A percentile compares a stretch with the other conserved stretches of the same genome.
phyloP scores from a whole-genome alignment of 2,888 invertebrate species.

The Cosmia pyralina region DNA sequence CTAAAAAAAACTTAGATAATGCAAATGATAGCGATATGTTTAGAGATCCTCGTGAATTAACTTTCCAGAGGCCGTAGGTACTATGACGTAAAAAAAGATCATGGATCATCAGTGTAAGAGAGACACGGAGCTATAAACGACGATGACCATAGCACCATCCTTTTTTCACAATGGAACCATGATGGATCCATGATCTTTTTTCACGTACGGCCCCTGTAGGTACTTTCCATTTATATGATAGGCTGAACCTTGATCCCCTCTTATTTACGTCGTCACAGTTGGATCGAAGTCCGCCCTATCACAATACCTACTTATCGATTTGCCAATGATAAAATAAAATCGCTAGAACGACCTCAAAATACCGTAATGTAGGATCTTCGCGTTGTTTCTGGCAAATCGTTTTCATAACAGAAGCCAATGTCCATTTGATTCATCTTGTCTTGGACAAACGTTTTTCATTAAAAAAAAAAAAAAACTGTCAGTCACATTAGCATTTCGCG shows the following conservation, averaged over 20 bases:
- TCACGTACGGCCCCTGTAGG: too few relatives aligned
- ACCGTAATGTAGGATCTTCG: not conserved
- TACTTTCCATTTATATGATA: not conserved
- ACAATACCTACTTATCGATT: conserved; percentile 34
- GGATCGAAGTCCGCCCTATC: conserved; percentile 28
- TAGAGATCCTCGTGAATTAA: conserved; percentile 2
- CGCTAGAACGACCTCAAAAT: conserved; percentile 15
- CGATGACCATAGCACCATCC: too few relatives aligned
- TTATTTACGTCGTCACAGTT: conserved; percentile 2
- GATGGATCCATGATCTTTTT: too few relatives aligned
- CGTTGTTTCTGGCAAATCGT: not conserved
- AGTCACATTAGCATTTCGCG: too few relatives aligned
- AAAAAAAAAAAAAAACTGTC: too few relatives aligned
- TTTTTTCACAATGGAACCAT: too few relatives aligned
- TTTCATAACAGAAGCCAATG: not conserved
- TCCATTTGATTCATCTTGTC: not conserved
- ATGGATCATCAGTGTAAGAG: too few relatives aligned
- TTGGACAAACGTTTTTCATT: not conserved
- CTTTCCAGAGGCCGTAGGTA: too few relatives aligned
- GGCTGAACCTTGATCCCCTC: not conserved
- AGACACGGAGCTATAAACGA: too few relatives aligned
- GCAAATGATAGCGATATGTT: not conserved
- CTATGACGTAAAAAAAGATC: too few relatives aligned
- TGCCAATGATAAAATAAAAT: too few relatives aligned
- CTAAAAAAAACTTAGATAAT: not conserved